Base-by-base conservation (phyloP, 30 jellyfish, hydroid and myxozoan genomes). In the Sanderia malayensis region DNA sequence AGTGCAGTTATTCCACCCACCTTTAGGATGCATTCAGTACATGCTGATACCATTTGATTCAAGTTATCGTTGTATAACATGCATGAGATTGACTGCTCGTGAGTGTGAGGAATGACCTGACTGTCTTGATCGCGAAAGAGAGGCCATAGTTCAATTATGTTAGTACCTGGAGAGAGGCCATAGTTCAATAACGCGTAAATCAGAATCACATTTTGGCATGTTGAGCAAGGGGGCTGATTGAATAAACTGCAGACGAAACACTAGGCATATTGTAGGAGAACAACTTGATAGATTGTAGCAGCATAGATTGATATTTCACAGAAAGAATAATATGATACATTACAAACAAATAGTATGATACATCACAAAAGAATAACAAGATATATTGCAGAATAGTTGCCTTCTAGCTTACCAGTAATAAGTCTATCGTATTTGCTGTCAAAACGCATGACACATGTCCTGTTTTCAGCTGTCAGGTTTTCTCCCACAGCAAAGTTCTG, bases 141-240 rank as follows among this genome's bases (percentile, higher is more conserved):
- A 6, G 95, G 95, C 95, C 95, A 83, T 23, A 71, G 46, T 55
- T 83, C 95, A 20, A 83, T 74, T 33, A 64, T 73, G 41, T 83
- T 80, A 25, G 93, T 80, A 22, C 93, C 93, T 80, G 4, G 46
- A 17, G 27, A 24, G 18, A 49, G 18, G 27, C n/a, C n/a, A n/a
- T n/a, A n/a, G n/a, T n/a, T n/a, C n/a, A n/a, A n/a, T n/a, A n/a
- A n/a, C n/a, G n/a, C n/a, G n/a, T n/a, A n/a, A n/a, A n/a, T n/a
- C n/a, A n/a, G n/a, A n/a, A n/a, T n/a, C n/a, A n/a, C n/a, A n/a
- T n/a, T n/a, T n/a, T n/a, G n/a, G n/a, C n/a, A n/a, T n/a, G n/a
- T n/a, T n/a, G n/a, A n/a, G n/a, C n/a, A n/a, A n/a, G n/a, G n/a
- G n/a, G n/a, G n/a, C n/a, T n/a, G n/a, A n/a, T n/a, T n/a, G n/a